Evolutionary conservation across 2,888 invertebrate species (phyloP).

Genomic region (Tipula helvola): DNA sequence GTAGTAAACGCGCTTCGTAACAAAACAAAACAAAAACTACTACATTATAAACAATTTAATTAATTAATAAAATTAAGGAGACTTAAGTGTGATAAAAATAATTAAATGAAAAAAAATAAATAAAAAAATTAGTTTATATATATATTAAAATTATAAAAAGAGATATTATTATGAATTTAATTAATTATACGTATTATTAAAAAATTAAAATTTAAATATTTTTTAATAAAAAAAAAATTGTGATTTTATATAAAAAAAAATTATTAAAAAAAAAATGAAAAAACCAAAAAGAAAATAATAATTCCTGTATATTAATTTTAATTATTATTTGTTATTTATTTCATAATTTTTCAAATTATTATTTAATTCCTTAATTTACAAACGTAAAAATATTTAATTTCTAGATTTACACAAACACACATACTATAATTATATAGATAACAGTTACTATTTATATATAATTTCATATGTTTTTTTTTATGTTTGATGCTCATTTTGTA

Average conservation of each 20-base stretch:
- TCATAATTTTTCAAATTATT: not conserved
- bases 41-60: not conserved
- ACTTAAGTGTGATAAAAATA: not conserved
- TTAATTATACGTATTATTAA: not conserved
- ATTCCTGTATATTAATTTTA: not conserved
- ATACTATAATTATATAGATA: not conserved
- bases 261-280: not conserved
- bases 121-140: not conserved
- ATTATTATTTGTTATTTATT: slow-evolving; percentile 4
- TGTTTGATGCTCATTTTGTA: not conserved
- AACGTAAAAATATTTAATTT: not conserved
- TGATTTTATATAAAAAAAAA: not conserved
- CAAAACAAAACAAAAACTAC: not conserved
- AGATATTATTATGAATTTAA: slow-evolving; percentile 4
- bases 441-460: not conserved
- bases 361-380: not conserved
- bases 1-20: not conserved
- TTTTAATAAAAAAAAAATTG: not conserved
- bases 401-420: not conserved
- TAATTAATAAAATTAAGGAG: not conserved
- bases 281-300: slow-evolving; percentile 4
- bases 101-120: not conserved
- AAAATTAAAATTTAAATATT: not conserved
- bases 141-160: not conserved
- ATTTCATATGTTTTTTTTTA: not conserved